Conservation (phyloP, 2,888 invertebrate genomes). For the Lepetodrilus schrolli region DNA sequence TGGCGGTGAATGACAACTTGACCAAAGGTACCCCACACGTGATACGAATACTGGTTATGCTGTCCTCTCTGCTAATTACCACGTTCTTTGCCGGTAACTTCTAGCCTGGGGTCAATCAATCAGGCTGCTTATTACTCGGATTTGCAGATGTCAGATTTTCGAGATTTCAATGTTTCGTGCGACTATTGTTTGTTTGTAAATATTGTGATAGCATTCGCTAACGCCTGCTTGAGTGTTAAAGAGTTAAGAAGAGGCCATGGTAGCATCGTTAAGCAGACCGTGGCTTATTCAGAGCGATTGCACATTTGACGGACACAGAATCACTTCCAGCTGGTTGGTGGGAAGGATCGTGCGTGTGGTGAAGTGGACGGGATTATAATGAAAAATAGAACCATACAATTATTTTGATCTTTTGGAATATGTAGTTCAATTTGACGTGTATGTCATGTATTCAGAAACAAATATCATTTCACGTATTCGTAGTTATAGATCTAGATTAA, state of each 20-base stretch:
- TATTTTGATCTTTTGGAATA: too few species aligned
- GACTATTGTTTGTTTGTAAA: not conserved
- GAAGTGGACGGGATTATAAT: too few species aligned
- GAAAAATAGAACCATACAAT: too few species aligned
- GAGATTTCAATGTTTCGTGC: not conserved
- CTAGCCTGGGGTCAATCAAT: not conserved
- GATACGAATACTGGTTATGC: not conserved
- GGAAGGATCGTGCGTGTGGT: not conserved
- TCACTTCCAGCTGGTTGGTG: too few species aligned
- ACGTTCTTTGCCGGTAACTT: not conserved
- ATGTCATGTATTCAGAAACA: too few species aligned
- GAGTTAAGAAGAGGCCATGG: too few species aligned
- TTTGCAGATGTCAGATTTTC: not conserved
- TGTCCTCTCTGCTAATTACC: not conserved
- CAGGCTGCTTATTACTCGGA: not conserved
- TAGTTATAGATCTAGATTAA: too few species aligned
- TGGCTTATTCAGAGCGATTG: too few species aligned
- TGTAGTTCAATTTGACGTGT: too few species aligned
- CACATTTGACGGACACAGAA: too few species aligned
- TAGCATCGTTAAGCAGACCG: too few species aligned
- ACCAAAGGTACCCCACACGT: not conserved
- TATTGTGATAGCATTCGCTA: not conserved
- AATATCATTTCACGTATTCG: too few species aligned
- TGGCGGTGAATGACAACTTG: not conserved
- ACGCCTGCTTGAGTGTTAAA: not conserved